These are phyloP conservation scores for Hoplias malabaricus DNA, from an alignment of 2,113 vertebrate species.

Conservation along the genomic window DNA sequence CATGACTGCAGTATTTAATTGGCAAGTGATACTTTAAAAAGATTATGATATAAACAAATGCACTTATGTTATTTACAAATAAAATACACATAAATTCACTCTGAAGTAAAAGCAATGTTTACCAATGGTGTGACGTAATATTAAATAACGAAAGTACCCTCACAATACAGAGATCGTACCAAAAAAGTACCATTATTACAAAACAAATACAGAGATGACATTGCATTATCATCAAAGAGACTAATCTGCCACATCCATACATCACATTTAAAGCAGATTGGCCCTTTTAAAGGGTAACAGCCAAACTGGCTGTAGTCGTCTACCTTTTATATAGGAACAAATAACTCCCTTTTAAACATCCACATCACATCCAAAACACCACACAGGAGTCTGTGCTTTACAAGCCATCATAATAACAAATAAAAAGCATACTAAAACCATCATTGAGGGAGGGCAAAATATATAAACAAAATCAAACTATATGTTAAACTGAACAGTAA, in stretches of 20 bases:
- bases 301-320: neutral
- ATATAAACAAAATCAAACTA: constrained; percentile 19
- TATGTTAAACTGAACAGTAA: constrained; percentile 20
- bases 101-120: constrained; percentile 47
- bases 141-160: constrained; percentile 41
- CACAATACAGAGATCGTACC: constrained; percentile 65
- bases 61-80: constrained; percentile 31
- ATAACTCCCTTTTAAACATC: neutral
- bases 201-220: constrained; percentile 42
- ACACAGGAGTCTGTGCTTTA: constrained; percentile 15
- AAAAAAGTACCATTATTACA: constrained; percentile 68
- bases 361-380: neutral
- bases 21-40: constrained; percentile 40
- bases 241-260: neutral
- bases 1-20: constrained; percentile 43
- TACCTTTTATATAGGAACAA: neutral
- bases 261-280: neutral
- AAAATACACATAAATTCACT: constrained; percentile 29
- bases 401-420: constrained; percentile 1
- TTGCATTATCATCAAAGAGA: constrained; percentile 43
- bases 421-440: constrained; percentile 1
- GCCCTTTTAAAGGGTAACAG: neutral
- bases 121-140: constrained; percentile 20
- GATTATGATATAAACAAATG: constrained; percentile 41
- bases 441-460: constrained; percentile 1